A percentile compares a stretch with the other conserved stretches of the same genome.
phyloP scores from a whole-genome alignment of 2,797 vertebrate species.

The Eupleurogrammus muticus region DNA sequence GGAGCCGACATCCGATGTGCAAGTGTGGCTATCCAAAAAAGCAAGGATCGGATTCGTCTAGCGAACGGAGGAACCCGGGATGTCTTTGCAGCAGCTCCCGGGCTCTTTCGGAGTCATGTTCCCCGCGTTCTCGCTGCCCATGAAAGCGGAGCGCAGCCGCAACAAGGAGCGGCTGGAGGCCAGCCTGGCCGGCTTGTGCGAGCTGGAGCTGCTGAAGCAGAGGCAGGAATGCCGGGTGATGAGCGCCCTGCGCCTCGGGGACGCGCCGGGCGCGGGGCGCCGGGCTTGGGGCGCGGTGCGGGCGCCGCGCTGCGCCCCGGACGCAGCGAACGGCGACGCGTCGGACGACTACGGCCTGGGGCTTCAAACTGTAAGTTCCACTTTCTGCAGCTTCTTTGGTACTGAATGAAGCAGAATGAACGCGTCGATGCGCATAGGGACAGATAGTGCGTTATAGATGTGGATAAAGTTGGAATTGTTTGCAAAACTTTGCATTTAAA shows the following conservation, averaged over 20 bases:
- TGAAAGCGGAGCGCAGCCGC: constrained; percentile 85
- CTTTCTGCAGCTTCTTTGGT: background rate
- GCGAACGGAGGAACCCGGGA: background rate
- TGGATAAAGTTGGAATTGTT: background rate
- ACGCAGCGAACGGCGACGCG: constrained; percentile 33
- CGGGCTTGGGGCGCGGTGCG: constrained; percentile 62
- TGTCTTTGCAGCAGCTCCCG: constrained; percentile 21
- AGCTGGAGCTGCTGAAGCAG: constrained; percentile 89
- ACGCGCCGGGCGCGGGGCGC: constrained; percentile 56
- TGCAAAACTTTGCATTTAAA: background rate
- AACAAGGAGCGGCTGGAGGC: constrained; percentile 88
- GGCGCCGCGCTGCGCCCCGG: constrained; percentile 45
- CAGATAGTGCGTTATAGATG: background rate
- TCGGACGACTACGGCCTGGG: constrained; percentile 21
- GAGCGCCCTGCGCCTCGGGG: constrained; percentile 83
- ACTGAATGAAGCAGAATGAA: fast-evolving
- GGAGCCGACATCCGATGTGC: constrained; percentile 2
- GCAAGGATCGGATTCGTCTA: background rate
- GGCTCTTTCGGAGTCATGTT: constrained; percentile 68
- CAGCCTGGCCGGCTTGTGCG: constrained; percentile 87
- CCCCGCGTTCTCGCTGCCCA: constrained; percentile 82
- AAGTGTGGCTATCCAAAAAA: background rate
- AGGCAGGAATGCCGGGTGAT: constrained; percentile 87
- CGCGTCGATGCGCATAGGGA: background rate
- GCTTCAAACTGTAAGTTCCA: constrained; percentile 59